Percentiles rank a stretch among this genome's conserved stretches.
Evolutionary conservation across 2,797 vertebrate species (phyloP).

Genomic region (Spatula versicolor): DNA sequence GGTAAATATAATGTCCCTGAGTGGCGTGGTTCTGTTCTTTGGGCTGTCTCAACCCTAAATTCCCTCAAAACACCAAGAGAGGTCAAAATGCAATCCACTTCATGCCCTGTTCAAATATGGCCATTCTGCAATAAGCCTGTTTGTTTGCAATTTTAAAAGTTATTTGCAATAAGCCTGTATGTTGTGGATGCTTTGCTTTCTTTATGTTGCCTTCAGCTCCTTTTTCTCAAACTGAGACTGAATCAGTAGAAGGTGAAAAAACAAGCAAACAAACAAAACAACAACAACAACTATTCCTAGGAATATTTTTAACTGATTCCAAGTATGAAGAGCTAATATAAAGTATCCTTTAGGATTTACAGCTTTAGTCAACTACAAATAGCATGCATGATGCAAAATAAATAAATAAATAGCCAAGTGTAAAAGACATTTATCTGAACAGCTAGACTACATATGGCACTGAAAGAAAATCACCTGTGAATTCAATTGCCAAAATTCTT

Average conservation of each 20-base stretch:
- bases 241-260: background rate
- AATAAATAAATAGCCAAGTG: background rate
- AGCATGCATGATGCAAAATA: background rate
- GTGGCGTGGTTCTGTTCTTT: accelerated
- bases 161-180: background rate
- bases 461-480: background rate
- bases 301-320: background rate
- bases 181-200: background rate
- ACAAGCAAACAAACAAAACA: too few relatives aligned
- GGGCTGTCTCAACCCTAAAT: background rate
- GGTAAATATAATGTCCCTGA: background rate
- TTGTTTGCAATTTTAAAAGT: background rate
- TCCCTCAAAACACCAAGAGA: background rate
- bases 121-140: background rate
- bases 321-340: background rate
- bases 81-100: background rate
- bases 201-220: background rate
- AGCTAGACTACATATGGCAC: conserved; percentile 18
- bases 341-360: conserved; percentile 14
- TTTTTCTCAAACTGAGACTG: background rate
- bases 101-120: background rate
- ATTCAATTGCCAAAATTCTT: background rate
- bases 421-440: conserved; percentile 35
- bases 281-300: background rate
- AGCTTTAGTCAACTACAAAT: background rate